Conservation (phyloP, 1,140 invertebrate genomes). For the Drosophila albomicans region DNA sequence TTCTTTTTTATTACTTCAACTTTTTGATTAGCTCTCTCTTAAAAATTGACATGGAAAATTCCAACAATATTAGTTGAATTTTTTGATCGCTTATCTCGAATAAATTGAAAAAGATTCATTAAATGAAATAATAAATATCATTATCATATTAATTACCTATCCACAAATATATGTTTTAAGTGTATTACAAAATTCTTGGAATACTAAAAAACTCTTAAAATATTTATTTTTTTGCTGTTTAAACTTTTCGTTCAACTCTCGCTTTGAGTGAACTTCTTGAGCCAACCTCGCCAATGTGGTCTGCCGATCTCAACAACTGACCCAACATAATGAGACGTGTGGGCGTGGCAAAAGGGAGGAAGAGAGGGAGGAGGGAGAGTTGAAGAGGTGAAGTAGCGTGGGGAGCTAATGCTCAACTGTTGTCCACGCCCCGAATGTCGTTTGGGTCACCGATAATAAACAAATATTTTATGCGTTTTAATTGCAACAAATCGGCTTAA, state of each 20-base stretch:
- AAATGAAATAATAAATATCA: too few relatives aligned
- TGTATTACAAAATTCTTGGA: too few relatives aligned
- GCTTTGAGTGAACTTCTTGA: not conserved
- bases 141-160: too few relatives aligned
- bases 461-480: constrained; percentile 55
- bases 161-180: too few relatives aligned
- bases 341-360: not conserved
- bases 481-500: constrained; percentile 60
- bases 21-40: too few relatives aligned
- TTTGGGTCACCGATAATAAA: constrained; percentile 40
- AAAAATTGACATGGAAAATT: too few relatives aligned
- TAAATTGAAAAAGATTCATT: too few relatives aligned
- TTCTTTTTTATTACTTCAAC: too few relatives aligned
- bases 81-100: too few relatives aligned
- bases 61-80: too few relatives aligned
- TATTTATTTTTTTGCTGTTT: too few relatives aligned
- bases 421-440: constrained; percentile 32
- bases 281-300: not conserved
- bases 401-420: constrained; percentile 11
- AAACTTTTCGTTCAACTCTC: not conserved
- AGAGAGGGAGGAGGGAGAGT: not conserved
- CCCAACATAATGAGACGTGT: not conserved
- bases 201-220: too few relatives aligned
- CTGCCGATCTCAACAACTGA: not conserved
- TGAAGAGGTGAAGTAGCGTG: not conserved